Base-by-base conservation (phyloP, 2,797 vertebrate genomes). In the Ctenopoma multispine region DNA sequence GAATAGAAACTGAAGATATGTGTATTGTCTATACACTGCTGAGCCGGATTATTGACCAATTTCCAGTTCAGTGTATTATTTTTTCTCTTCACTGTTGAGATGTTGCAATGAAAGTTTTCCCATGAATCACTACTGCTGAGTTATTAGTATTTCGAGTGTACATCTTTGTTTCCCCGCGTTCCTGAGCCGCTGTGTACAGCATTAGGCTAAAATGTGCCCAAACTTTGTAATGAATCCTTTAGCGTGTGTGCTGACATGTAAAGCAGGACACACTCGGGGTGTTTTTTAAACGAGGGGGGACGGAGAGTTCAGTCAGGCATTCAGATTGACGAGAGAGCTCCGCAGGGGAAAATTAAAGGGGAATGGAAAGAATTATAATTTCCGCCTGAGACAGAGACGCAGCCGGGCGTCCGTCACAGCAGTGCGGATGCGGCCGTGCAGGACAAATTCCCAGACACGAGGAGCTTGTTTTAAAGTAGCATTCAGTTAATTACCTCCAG, bases 381-480 rank as follows among this genome's bases (percentile, higher is more conserved):
- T 51, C 72, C 41, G 38, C 49, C 56, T 0, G 34, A 69, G 46
- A 54, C 40, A n/a, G 29, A 38, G 2, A 12, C 24, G 0, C 20
- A 47, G 58, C 4, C 13, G 15, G 1, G 20, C 0, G 59, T 68
- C 62, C 58, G 1, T 63, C 48, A 2, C 23, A 11, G 50, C 34
- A 7, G 46, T 54, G 60, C 63, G 38, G 53, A 71, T 0, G 31
- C 64, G 34, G 67, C 55, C 21, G 2, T 13, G 66, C 66, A 44
- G 74, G 55, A 75, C 50, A 18, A 73, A 62, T 31, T 63, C 56
- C 27, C 69, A 2, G 40, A 64, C 58, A 6, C 18, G 3, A 75
- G 63, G 34, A 75, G 68, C 70, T 67, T 50, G 62, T 27, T 48
- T 67, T 56, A 72, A 5, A 74, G 55, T 44, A 48, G 58, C 43